Percentiles rank a stretch among this genome's conserved stretches.
These are phyloP conservation scores for Ectemnius cavifrons DNA, from an alignment of 2,888 invertebrate species.

Conservation along the genomic window DNA sequence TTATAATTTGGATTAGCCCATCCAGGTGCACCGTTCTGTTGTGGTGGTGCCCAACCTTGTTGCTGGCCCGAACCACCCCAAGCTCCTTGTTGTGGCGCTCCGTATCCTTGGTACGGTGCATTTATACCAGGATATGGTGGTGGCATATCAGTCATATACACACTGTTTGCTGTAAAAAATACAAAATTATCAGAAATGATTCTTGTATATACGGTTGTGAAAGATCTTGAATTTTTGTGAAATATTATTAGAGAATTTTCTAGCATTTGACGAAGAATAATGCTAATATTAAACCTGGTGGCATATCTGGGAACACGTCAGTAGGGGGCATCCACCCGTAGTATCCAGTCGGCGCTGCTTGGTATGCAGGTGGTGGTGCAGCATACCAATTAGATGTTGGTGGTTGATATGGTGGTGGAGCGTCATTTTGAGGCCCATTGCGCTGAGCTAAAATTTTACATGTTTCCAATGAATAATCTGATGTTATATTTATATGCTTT, in stretches of 20 bases:
- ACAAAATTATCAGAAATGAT: not conserved
- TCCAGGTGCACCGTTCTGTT: constrained; percentile 70
- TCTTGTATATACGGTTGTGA: too few relatives aligned
- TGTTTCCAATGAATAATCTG: not conserved
- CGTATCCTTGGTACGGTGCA: constrained; percentile 77
- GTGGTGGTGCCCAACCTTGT: constrained; percentile 69
- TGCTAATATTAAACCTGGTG: constrained; percentile 73
- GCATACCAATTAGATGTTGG: constrained; percentile 90
- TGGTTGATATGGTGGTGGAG: constrained; percentile 91
- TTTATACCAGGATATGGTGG: constrained; percentile 96
- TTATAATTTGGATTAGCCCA: constrained; percentile 76
- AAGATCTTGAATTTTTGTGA: too few relatives aligned
- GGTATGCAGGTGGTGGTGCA: constrained; percentile 94
- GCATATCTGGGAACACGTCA: constrained; percentile 81
- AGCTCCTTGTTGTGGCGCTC: constrained; percentile 67
- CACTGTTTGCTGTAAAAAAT: constrained; percentile 83
- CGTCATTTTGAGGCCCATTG: constrained; percentile 78
- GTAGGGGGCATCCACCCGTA: constrained; percentile 96
- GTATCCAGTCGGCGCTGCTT: constrained; percentile 90
- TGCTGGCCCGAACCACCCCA: constrained; percentile 67
- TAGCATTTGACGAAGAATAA: too few relatives aligned
- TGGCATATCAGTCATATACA: constrained; percentile 93
- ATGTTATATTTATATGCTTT: too few relatives aligned
- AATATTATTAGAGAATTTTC: too few relatives aligned
- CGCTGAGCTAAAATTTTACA: constrained; percentile 81